These are phyloP conservation scores for Callocephalon fimbriatum DNA, from an alignment of 2,113 vertebrate genomes.

Conservation along the genomic window DNA sequence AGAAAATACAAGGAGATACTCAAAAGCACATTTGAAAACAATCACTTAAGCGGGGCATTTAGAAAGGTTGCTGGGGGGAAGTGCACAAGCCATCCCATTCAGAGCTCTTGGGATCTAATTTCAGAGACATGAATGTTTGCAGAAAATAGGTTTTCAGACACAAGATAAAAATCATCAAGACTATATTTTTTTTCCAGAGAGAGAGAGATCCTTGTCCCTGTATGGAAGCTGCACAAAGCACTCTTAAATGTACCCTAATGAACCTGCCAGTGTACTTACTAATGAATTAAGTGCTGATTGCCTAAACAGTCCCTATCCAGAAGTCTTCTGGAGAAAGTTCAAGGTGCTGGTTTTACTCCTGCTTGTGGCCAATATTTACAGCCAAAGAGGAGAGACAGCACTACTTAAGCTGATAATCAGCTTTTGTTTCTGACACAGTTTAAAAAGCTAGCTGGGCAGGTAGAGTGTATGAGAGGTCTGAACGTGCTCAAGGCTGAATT, in stretches of 20 bases:
- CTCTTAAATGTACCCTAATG: not conserved
- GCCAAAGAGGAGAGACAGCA: not conserved
- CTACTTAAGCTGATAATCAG: slow-evolving; percentile 30
- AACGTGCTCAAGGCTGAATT: slow-evolving; percentile 5
- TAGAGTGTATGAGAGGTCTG: not conserved
- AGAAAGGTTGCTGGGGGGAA: not conserved
- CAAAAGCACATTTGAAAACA: not conserved
- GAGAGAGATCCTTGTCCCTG: not conserved
- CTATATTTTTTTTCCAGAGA: not conserved
- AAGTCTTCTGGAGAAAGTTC: not conserved
- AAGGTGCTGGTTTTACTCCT: not conserved
- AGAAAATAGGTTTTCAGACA: not conserved
- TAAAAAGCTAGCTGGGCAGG: not conserved
- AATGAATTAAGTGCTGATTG: not conserved
- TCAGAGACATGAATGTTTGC: not conserved
- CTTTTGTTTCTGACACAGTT: slow-evolving; percentile 24
- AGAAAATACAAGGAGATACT: not conserved
- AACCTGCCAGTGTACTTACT: not conserved
- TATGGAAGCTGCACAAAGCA: not conserved
- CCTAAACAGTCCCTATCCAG: not conserved
- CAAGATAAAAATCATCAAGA: not conserved
- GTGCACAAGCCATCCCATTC: not conserved
- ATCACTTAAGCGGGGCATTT: not conserved
- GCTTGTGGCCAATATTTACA: not conserved
- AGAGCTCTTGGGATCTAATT: not conserved